Conservation (phyloP, 2,113 vertebrate species). For the Laticauda laticaudata region DNA sequence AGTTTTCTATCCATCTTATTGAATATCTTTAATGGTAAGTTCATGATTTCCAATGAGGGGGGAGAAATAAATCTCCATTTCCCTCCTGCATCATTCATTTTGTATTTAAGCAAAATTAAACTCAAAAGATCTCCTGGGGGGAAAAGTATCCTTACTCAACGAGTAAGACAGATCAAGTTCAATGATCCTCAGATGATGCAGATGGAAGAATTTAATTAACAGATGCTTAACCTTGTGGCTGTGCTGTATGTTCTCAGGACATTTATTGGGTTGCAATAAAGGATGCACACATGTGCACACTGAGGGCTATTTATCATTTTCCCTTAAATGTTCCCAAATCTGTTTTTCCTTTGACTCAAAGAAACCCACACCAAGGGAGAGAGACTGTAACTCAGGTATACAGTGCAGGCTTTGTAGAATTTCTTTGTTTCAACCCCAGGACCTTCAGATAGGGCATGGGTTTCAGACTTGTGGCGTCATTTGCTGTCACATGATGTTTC, state of each 20-base stretch:
- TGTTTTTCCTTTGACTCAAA: conserved; percentile 3
- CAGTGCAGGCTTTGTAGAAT: not conserved
- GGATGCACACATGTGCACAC: not conserved
- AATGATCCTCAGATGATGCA: conserved; percentile 11
- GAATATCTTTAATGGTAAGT: not conserved
- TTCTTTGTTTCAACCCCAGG: not conserved
- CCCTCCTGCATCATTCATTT: not conserved
- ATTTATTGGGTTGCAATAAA: conserved; percentile 30
- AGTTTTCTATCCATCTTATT: not conserved
- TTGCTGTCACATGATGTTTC: too few relatives aligned
- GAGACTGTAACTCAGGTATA: not conserved
- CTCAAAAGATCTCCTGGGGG: not conserved
- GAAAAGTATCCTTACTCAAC: not conserved
- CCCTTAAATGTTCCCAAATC: not conserved
- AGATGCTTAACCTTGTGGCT: conserved; percentile 10
- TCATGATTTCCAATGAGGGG: not conserved
- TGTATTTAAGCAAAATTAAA: not conserved
- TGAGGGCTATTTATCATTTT: conserved; percentile 11
- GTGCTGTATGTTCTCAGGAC: conserved; percentile 22
- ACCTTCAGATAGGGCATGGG: not conserved
- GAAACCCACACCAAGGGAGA: not conserved
- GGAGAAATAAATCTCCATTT: not conserved
- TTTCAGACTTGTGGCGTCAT: too few relatives aligned
- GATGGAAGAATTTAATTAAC: conserved; percentile 29
- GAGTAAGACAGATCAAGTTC: not conserved